Percentiles rank a stretch among this genome's conserved stretches.
Conservation (phyloP, 2,797 vertebrate species). For the Cetoscarus ocellatus region DNA sequence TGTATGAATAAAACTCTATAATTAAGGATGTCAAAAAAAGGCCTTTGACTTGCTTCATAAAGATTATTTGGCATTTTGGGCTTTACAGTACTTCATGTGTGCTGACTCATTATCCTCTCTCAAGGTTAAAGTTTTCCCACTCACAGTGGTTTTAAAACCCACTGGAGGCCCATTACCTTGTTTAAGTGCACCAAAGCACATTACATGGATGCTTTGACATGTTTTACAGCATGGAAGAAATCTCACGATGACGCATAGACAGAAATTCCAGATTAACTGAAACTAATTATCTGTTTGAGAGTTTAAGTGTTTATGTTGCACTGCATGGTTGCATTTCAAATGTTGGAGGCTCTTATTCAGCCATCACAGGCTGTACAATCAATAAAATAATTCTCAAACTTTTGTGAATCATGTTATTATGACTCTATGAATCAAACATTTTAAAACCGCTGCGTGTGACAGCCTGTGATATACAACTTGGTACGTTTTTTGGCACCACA, state of each 20-base stretch:
- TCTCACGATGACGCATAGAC: slow-evolving; percentile 12
- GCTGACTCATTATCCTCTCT: slow-evolving; percentile 29
- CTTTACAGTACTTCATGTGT: slow-evolving; percentile 13
- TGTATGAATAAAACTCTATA: neutral
- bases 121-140: slow-evolving; percentile 33
- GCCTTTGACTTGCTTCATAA: slow-evolving; percentile 8
- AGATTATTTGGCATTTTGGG: slow-evolving; percentile 26
- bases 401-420: slow-evolving; percentile 2
- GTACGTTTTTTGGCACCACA: slow-evolving; percentile 9
- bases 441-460: neutral
- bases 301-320: slow-evolving; percentile 7
- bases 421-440: slow-evolving; percentile 4
- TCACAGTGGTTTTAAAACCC: slow-evolving; percentile 43
- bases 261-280: slow-evolving; percentile 30
- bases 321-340: neutral
- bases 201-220: slow-evolving; percentile 39
- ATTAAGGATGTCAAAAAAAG: neutral
- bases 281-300: slow-evolving; percentile 12
- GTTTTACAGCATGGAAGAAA: slow-evolving; percentile 35
- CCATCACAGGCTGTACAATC: neutral
- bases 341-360: neutral
- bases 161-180: slow-evolving; percentile 46
- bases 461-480: neutral
- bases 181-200: slow-evolving; percentile 46
- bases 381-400: neutral